These are phyloP conservation scores for Galerucella calmariensis DNA, from an alignment of 2,888 invertebrate genomes.

Conservation along the genomic window DNA sequence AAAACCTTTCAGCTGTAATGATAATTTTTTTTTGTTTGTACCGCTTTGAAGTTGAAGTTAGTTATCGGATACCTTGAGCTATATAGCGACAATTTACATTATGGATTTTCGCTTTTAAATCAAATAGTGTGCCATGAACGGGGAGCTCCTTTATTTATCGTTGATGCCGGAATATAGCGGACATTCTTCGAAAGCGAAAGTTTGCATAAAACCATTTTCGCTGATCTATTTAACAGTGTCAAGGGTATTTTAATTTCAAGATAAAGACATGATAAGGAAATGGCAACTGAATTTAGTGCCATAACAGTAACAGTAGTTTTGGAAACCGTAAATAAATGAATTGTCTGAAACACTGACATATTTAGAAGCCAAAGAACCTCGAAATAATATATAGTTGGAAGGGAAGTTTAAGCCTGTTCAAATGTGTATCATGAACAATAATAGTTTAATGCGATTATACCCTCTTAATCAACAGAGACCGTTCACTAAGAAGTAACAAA, in stretches of 20 bases:
- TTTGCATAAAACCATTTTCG: conserved; percentile 1
- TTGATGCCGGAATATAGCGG: neutral
- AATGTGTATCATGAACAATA: no score
- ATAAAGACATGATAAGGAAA: neutral
- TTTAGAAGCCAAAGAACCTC: no score
- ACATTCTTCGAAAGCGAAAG: conserved; percentile 3
- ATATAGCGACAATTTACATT: conserved; percentile 38
- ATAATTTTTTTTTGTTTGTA: neutral
- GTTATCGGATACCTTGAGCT: conserved; percentile 27
- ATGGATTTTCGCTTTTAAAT: conserved; percentile 38
- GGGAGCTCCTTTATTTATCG: conserved; percentile 21
- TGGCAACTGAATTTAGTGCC: no score
- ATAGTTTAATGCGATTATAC: no score
- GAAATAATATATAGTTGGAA: no score
- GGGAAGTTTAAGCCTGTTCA: no score
- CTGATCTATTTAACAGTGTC: neutral
- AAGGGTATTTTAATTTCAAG: neutral
- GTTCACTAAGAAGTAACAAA: no score
- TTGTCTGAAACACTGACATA: no score
- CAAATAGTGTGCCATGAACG: conserved; percentile 35
- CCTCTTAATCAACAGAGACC: no score
- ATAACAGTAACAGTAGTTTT: no score
- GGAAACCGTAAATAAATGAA: no score
- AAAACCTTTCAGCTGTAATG: neutral
- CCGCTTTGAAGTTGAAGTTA: neutral